These are phyloP conservation scores for Netelia inedita DNA, from an alignment of 2,888 invertebrate genomes.

Conservation along the genomic window DNA sequence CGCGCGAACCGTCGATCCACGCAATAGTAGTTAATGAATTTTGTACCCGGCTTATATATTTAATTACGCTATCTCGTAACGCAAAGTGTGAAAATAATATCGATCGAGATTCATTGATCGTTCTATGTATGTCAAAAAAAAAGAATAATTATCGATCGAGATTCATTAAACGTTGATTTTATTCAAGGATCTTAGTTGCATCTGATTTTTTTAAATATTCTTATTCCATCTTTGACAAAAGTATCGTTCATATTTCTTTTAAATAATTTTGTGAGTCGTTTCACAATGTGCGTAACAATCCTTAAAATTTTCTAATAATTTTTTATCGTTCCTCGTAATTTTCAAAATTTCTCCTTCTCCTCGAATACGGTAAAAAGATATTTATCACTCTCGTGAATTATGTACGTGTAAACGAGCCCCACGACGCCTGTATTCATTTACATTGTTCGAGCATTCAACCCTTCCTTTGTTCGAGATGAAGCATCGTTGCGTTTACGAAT, in stretches of 20 bases:
- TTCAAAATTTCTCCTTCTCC: too few relatives aligned
- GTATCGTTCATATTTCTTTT: too few relatives aligned
- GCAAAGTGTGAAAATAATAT: conserved; percentile 24
- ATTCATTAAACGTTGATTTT: too few relatives aligned
- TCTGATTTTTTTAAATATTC: too few relatives aligned
- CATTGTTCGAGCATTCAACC: conserved; percentile 76
- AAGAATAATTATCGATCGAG: too few relatives aligned
- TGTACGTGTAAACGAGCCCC: conserved; percentile 77
- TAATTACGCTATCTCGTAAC: conserved; percentile 48
- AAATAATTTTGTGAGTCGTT: too few relatives aligned
- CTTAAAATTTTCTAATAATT: too few relatives aligned
- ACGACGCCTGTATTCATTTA: conserved; percentile 65
- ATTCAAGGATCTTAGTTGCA: too few relatives aligned
- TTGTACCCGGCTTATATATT: conserved; percentile 43
- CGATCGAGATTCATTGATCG: background rate
- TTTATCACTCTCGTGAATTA: conserved; percentile 76
- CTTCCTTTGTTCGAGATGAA: conserved; percentile 77
- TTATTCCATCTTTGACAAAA: too few relatives aligned
- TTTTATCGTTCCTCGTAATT: too few relatives aligned
- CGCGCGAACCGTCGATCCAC: conserved; percentile 10
- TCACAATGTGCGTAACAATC: too few relatives aligned
- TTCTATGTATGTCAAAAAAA: background rate
- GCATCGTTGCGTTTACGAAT: conserved; percentile 72
- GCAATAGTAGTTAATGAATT: conserved; percentile 51
- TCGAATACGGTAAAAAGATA: conserved; percentile 68